Percentiles rank a stretch among this genome's conserved stretches.
Evolutionary conservation across 2,797 vertebrate species (phyloP).

Genomic region (Oreortyx pictus): DNA sequence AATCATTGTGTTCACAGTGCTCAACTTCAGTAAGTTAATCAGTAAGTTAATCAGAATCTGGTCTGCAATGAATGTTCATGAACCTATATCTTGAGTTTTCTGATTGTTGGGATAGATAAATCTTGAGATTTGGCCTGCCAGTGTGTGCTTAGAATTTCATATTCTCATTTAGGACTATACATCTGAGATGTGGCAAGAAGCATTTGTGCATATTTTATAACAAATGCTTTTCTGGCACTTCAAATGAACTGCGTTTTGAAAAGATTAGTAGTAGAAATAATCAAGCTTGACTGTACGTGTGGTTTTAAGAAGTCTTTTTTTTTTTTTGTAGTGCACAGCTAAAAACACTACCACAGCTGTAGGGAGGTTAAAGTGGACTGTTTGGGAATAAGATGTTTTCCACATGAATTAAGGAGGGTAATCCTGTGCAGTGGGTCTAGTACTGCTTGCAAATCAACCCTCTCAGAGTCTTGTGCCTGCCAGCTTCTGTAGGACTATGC

Average conservation of each 20-base stretch:
- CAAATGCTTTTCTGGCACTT: background rate
- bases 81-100: background rate
- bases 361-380: background rate
- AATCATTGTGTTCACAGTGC: background rate
- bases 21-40: background rate
- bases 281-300: background rate
- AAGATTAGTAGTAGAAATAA: background rate
- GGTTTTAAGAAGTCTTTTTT: background rate
- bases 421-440: background rate
- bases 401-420: background rate
- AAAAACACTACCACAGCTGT: background rate
- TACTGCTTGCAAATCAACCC: background rate
- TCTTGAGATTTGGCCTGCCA: background rate
- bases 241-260: background rate
- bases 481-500: background rate
- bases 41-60: background rate
- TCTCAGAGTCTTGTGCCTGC: background rate
- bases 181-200: background rate
- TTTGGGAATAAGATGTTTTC: background rate
- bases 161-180: background rate
- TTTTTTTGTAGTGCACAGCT: accelerated
- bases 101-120: background rate
- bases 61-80: background rate
- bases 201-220: background rate
- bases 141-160: background rate